A percentile compares a stretch with the other conserved stretches of the same genome.
Evolutionary conservation across 1,140 invertebrate species (phyloP).

Genomic region (Pseudobourletiella spinata): DNA sequence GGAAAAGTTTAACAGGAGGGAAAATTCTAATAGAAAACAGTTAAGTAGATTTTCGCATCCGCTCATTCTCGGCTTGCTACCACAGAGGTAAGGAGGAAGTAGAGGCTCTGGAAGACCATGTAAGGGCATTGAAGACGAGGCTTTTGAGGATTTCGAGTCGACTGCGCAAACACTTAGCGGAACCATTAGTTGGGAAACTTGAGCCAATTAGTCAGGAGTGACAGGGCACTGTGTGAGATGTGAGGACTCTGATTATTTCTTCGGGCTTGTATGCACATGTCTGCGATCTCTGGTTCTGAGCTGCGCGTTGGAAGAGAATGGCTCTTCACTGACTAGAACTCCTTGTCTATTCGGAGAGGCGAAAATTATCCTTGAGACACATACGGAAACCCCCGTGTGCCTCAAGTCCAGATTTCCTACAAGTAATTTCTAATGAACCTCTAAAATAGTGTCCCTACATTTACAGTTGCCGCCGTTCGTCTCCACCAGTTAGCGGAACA

Average conservation of each 20-base stretch:
- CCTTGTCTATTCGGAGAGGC: too few relatives aligned
- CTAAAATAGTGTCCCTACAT: too few relatives aligned
- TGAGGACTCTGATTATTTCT: neutral
- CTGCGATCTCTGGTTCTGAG: too few relatives aligned
- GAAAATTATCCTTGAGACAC: too few relatives aligned
- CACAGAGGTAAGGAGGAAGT: neutral
- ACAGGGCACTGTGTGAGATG: constrained; percentile 12
- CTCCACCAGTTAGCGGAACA: too few relatives aligned
- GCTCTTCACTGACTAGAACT: too few relatives aligned
- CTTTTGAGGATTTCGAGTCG: neutral
- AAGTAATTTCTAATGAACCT: too few relatives aligned
- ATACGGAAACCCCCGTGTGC: too few relatives aligned
- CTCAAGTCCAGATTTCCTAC: too few relatives aligned
- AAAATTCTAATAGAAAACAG: neutral
- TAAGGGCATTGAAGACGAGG: neutral
- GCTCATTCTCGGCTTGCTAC: neutral
- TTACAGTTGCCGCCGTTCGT: too few relatives aligned
- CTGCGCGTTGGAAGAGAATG: too few relatives aligned
- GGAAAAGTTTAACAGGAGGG: neutral
- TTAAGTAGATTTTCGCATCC: neutral
- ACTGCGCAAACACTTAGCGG: constrained; percentile 10
- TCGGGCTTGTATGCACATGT: too few relatives aligned
- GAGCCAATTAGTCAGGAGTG: constrained; percentile 12
- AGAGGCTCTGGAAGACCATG: neutral
- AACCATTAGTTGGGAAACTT: constrained; percentile 14